These are phyloP conservation scores for Archaeoteleia sp. DNA, from an alignment of 2,888 invertebrate species.

Conservation along the genomic window DNA sequence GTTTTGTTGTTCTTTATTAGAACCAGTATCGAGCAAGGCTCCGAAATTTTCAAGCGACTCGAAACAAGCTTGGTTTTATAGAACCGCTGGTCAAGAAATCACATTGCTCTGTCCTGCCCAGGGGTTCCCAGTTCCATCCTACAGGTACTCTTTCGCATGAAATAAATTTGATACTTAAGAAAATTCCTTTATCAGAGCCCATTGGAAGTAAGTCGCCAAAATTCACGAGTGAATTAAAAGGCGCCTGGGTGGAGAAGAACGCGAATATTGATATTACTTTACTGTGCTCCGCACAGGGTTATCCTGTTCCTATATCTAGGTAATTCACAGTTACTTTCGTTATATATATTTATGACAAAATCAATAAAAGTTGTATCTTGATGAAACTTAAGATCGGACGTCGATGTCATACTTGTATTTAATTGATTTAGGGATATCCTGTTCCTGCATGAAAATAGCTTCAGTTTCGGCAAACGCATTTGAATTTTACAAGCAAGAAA, in stretches of 20 bases:
- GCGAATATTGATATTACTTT: slow-evolving; percentile 75
- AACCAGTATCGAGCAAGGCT: slow-evolving; percentile 79
- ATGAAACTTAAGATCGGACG: not conserved
- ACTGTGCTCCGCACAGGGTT: slow-evolving; percentile 85
- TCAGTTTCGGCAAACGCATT: too few relatives aligned
- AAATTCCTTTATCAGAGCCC: slow-evolving; percentile 74
- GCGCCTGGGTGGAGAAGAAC: slow-evolving; percentile 68
- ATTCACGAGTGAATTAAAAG: slow-evolving; percentile 72
- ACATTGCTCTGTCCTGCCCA: slow-evolving; percentile 83
- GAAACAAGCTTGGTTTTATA: slow-evolving; percentile 78
- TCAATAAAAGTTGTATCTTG: too few relatives aligned
- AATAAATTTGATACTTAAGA: not conserved
- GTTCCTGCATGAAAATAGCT: not conserved
- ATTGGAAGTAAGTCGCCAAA: slow-evolving; percentile 79
- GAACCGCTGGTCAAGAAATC: slow-evolving; percentile 79
- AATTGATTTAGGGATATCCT: not conserved
- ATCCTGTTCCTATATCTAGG: slow-evolving; percentile 79
- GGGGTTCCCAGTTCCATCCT: slow-evolving; percentile 81
- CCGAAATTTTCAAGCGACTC: slow-evolving; percentile 72
- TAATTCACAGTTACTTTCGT: too few relatives aligned
- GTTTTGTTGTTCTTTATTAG: slow-evolving; percentile 76
- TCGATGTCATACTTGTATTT: not conserved
- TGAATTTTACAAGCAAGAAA: too few relatives aligned
- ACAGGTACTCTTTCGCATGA: slow-evolving; percentile 70
- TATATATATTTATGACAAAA: too few relatives aligned